phyloP scores from a whole-genome alignment of 2,113 vertebrate genomes.

The Calonectris borealis region DNA sequence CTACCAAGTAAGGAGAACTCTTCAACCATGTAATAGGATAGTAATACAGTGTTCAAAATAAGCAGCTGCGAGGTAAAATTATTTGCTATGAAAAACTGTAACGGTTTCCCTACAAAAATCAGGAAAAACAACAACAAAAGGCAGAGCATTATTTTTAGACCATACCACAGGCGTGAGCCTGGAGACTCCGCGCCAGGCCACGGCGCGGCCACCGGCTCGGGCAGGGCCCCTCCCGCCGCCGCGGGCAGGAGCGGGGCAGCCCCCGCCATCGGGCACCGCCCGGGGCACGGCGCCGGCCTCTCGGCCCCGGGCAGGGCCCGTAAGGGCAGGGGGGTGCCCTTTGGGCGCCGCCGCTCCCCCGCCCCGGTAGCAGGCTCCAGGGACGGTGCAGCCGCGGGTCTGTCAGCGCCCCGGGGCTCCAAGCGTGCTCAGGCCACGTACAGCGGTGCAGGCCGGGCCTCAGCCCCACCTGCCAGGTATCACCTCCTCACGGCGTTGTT shows the following conservation, averaged over 20 bases:
- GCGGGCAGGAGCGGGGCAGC: too few relatives aligned
- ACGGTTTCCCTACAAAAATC: not conserved
- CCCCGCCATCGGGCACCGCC: accelerated
- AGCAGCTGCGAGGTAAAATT: not conserved
- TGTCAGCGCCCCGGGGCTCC: not conserved
- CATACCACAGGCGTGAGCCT: accelerated
- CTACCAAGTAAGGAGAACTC: not conserved
- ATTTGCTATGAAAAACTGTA: not conserved
- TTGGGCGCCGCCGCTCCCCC: not conserved
- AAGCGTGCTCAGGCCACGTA: accelerated
- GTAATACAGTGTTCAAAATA: not conserved
- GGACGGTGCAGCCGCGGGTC: accelerated
- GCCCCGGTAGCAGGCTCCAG: not conserved
- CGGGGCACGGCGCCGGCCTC: too few relatives aligned
- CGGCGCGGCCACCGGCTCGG: accelerated
- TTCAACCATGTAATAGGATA: not conserved
- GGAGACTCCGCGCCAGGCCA: accelerated
- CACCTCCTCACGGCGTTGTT: accelerated
- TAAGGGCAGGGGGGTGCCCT: accelerated
- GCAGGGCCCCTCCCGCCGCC: accelerated
- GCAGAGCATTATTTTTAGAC: not conserved
- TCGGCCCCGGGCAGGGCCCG: accelerated
- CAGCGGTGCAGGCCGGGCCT: accelerated
- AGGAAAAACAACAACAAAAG: not conserved
- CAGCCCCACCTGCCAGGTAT: too few relatives aligned